Evolutionary conservation across 2,888 invertebrate genomes (phyloP).

Genomic region (Anodontia alba): DNA sequence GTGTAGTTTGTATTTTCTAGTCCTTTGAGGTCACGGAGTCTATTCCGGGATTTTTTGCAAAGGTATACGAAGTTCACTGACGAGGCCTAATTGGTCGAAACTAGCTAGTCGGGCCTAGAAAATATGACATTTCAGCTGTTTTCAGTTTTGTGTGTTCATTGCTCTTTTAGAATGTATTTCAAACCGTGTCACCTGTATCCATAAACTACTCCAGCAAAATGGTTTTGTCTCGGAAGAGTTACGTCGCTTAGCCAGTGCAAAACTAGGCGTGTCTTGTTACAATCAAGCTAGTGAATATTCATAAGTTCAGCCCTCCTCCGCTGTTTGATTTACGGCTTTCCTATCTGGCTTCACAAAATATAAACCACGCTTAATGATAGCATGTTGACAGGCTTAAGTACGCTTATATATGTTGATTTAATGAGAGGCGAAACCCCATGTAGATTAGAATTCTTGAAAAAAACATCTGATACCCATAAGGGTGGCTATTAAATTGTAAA

Average conservation of each 20-base stretch:
- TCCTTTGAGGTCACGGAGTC: no score
- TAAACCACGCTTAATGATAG: slow-evolving; percentile 1
- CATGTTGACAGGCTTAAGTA: slow-evolving; percentile 13
- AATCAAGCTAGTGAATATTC: not conserved
- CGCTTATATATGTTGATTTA: slow-evolving; percentile 13
- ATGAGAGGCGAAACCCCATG: slow-evolving; percentile 1
- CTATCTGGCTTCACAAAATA: not conserved
- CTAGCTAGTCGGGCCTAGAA: no score
- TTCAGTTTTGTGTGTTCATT: no score
- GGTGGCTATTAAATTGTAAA: not conserved
- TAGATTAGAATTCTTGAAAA: not conserved
- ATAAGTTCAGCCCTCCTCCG: not conserved
- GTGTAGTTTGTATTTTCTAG: no score
- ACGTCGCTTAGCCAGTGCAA: not conserved
- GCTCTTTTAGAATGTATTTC: no score
- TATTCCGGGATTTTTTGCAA: no score
- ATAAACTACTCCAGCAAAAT: no score
- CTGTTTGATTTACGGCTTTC: not conserved
- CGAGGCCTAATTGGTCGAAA: no score
- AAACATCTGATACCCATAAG: not conserved
- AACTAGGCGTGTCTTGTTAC: not conserved
- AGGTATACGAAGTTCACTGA: no score
- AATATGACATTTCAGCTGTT: no score
- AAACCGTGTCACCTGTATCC: no score
- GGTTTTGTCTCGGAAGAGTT: not conserved